Evolutionary conservation across 1,140 invertebrate genomes (phyloP), one percentile per base, ranked within the genome.

Genomic region (Bombus turneri): DNA sequence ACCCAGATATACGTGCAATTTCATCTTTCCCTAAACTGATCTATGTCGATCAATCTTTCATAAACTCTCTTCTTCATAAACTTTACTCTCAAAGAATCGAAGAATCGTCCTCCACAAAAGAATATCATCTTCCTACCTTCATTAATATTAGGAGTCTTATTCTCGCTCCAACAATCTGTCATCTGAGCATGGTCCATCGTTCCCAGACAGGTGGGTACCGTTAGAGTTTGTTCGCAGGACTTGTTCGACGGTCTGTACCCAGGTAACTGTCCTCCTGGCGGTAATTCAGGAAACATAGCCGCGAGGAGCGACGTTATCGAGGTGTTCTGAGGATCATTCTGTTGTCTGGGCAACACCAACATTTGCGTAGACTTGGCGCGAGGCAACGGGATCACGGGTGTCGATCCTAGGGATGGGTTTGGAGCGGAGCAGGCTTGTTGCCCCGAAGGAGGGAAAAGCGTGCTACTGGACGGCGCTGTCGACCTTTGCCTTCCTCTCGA

Each of bases 351-450:
- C 9, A 92, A 92, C 8, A 94, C 92, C 34, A 95, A 85, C 66
- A 93, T 91, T 83, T 95, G 94, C 13, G 93, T 95, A 8, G 94
- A 95, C 86, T 95, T 95, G 31, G 94, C 94, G 15, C 94, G 90
- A 6, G 94, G 95, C 22, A 95, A 82, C 2, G 94, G 93, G 3
- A 91, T 88, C 39, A 94, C 87, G 6, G 93, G 94, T 0, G 93
- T 94, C 28, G 93, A 93, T 12, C 93, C 91, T 1, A 94, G 78
- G 3, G 93, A 93, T 28, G 93, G 93, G 82, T 94, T 94, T 12
- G 94, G 94, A 18, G 94, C 94, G 10, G 94, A 95, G 64, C 91
- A 93, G 28, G 94, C 93, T 77, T 94, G 94, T 59, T 94, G 83
- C 3, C 88, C 87, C 64, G 88, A 81, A 1, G 92, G 91, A 10